Evolutionary conservation across 1,140 invertebrate genomes (phyloP), one percentile per base, ranked within the genome.

Genomic region (Acromyrmex charruanus): DNA sequence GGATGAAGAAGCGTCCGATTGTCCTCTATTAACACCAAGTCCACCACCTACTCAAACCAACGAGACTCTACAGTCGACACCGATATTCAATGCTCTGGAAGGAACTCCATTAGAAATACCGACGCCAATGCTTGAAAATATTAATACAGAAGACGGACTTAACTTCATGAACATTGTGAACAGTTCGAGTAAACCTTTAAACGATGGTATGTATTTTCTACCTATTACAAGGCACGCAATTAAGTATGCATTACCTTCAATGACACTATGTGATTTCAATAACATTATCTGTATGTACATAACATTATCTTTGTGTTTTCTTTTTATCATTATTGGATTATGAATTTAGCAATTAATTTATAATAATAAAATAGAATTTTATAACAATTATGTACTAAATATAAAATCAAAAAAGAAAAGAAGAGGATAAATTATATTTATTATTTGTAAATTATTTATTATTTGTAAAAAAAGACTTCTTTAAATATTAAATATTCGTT

Each of bases 1-100:
- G 92, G 95, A 96, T 86, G 95, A 95, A 88, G 95, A 94, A 87
- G 92, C 93, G 1, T 96, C 95, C 39, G 95, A 95, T 88, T 95
- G 95, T 87, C 95, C 95, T 4, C 92, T 96, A 5, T 91, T 96
- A 53, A 95, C 95, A 5, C 95, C 95, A 3, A 95, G 94, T 16
- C 94, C 94, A 10, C 92, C 95, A 39, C 87, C 90, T 31, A 87
- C 68, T 9, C 75, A 89, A 55, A 68, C 71, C 2, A 84, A 89
- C 35, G 87, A 89, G 68, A 53, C 88, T 18, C 65, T 91, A 39
- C 88, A 93, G 58, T 86, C 86, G 18, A 61, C 80, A 31, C 49
- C 90, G 35, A 92, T 92, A 59, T 95, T 93, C 75, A 93, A 92
- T 66, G 89, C 91, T 16, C 55, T 93, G 31, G 93, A 94, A 77